Percentiles rank a stretch among this genome's conserved stretches.
Evolutionary conservation across 2,113 vertebrate species (phyloP).

Genomic region (Hucho hucho): DNA sequence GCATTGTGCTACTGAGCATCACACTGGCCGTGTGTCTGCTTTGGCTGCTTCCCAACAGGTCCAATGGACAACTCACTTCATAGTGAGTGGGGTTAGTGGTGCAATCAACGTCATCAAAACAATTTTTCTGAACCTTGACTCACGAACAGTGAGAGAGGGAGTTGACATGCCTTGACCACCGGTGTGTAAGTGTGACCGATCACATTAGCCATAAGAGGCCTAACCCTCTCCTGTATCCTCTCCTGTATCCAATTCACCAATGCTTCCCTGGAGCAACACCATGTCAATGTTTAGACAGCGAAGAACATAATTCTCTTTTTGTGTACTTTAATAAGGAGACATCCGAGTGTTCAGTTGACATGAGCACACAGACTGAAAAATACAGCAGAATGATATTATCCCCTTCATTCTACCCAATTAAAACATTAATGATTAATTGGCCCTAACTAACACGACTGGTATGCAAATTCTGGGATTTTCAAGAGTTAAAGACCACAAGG

Average conservation of each 20-base stretch:
- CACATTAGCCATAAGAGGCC: constrained; percentile 69
- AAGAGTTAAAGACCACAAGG: constrained; percentile 70
- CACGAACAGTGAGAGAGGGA: constrained; percentile 45
- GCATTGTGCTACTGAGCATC: background rate
- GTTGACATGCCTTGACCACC: constrained; percentile 68
- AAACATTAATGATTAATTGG: constrained; percentile 84
- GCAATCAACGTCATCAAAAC: constrained; percentile 70
- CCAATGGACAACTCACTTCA: constrained; percentile 29
- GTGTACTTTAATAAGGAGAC: constrained; percentile 90
- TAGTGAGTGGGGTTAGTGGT: constrained; percentile 42
- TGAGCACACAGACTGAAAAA: constrained; percentile 57
- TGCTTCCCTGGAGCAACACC: constrained; percentile 71
- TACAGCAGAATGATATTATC: constrained; percentile 74
- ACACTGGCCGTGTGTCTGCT: background rate
- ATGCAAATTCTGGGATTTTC: constrained; percentile 70
- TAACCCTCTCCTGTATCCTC: constrained; percentile 75
- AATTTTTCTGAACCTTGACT: constrained; percentile 72
- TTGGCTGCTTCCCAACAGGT: constrained; percentile 5
- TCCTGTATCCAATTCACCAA: constrained; percentile 69
- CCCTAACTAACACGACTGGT: constrained; percentile 82
- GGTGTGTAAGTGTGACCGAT: constrained; percentile 50
- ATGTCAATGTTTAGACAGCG: constrained; percentile 79
- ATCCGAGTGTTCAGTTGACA: constrained; percentile 74
- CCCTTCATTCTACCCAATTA: constrained; percentile 84
- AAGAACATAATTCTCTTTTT: constrained; percentile 85